Evolutionary conservation across 2,113 vertebrate species (phyloP).

Genomic region (Strix uralensis): DNA sequence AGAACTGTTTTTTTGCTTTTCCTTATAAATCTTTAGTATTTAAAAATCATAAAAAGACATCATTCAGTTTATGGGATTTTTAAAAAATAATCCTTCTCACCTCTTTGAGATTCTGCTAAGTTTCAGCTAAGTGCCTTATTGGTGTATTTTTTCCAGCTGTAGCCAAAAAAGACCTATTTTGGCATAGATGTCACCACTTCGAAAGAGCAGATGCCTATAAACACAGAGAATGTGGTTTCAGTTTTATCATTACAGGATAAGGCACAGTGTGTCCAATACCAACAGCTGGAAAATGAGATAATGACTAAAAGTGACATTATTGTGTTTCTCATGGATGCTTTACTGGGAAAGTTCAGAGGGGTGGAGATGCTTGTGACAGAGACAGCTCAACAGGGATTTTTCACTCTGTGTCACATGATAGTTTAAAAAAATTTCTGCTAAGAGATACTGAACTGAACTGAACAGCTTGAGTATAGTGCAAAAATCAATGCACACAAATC

Average conservation of each 20-base stretch:
- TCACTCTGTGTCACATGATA: background rate
- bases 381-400: slow-evolving; percentile 12
- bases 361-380: background rate
- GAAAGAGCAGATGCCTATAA: slow-evolving; percentile 2
- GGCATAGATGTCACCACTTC: background rate
- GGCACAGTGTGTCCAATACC: background rate
- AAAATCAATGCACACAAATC: background rate
- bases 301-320: background rate
- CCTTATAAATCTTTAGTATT: background rate
- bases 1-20: background rate
- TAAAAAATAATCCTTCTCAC: background rate
- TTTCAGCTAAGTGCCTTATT: background rate
- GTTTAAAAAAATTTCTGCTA: background rate
- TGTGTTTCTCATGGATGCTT: slow-evolving; percentile 27
- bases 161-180: background rate
- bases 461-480: background rate
- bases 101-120: background rate
- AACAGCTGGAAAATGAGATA: background rate
- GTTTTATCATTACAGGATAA: background rate
- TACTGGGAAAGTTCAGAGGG: background rate
- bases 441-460: background rate
- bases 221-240: background rate
- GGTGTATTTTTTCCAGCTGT: background rate
- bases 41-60: background rate
- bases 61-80: background rate